A percentile compares a stretch with the other conserved stretches of the same genome.
These are phyloP conservation scores for Lates japonicus DNA, from an alignment of 2,797 vertebrate genomes.

Conservation along the genomic window DNA sequence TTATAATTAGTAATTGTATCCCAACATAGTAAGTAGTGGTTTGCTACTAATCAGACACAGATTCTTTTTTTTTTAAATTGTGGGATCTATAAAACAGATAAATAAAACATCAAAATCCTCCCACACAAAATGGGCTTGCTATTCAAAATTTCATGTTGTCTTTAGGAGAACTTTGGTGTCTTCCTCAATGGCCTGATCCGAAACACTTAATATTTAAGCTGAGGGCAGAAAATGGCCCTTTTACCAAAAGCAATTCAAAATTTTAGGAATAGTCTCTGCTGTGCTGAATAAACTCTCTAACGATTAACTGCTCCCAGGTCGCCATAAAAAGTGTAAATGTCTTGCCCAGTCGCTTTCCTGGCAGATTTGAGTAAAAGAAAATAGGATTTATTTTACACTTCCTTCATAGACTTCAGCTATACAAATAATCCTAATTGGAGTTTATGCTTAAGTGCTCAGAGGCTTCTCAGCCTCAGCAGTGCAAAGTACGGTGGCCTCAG, in stretches of 20 bases:
- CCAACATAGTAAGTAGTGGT: conserved; percentile 11
- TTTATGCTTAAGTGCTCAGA: conserved; percentile 63
- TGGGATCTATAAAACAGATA: conserved; percentile 1
- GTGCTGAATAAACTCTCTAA: conserved; percentile 10
- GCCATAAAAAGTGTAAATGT: conserved; percentile 30
- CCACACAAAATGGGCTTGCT: conserved; percentile 4
- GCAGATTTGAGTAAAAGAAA: conserved; percentile 25
- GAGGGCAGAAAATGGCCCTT: background rate
- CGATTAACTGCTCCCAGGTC: conserved; percentile 12
- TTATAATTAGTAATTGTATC: conserved; percentile 45
- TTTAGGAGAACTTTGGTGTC: background rate
- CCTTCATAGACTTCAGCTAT: conserved; percentile 55
- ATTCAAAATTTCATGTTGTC: conserved; percentile 11
- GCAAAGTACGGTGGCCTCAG: conserved; percentile 55
- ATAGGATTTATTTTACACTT: conserved; percentile 37
- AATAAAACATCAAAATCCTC: background rate
- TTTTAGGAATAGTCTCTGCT: background rate
- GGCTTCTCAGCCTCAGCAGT: conserved; percentile 65
- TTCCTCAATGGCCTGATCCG: conserved; percentile 1
- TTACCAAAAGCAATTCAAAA: background rate
- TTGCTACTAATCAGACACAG: conserved; percentile 5
- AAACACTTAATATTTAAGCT: conserved; percentile 33
- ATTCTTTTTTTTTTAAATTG: conserved; percentile 18
- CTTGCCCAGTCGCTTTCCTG: conserved; percentile 2
- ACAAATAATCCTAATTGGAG: conserved; percentile 65